phyloP scores from a whole-genome alignment of 2,797 vertebrate genomes.

The Capromys pilorides region DNA sequence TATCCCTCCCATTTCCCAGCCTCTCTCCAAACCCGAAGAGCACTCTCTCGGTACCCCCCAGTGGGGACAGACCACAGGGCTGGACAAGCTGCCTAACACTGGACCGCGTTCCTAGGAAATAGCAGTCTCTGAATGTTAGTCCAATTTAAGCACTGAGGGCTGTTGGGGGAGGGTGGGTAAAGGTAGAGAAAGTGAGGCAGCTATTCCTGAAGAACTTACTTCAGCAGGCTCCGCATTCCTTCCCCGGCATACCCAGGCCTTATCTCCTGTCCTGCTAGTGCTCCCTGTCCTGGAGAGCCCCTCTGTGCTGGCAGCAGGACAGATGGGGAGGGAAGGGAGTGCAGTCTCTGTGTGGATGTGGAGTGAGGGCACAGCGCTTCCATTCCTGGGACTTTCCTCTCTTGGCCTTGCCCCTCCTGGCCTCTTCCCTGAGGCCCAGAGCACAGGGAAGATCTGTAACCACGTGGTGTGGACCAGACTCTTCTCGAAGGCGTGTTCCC shows the following conservation, averaged over 20 bases:
- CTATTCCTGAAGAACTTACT: background rate
- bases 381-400: background rate
- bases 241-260: conserved; percentile 22
- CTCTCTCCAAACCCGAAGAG: background rate
- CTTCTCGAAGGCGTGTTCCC: background rate
- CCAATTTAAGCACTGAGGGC: background rate
- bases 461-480: background rate
- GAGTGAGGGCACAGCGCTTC: background rate
- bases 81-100: background rate
- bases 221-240: background rate
- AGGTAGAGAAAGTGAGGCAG: background rate
- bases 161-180: background rate
- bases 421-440: background rate
- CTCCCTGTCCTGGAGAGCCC: background rate
- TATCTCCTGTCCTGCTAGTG: conserved; percentile 12
- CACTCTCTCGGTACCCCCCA: background rate
- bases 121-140: background rate
- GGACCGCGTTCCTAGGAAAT: background rate
- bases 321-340: too few relatives aligned
- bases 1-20: background rate
- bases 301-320: background rate
- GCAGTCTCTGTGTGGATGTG: background rate
- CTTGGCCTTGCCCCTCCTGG: background rate
- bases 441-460: background rate
- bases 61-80: background rate